A percentile compares a stretch with the other conserved stretches of the same genome.
Conservation (phyloP, 2,797 vertebrate species). For the Bryconaethiops microstoma region DNA sequence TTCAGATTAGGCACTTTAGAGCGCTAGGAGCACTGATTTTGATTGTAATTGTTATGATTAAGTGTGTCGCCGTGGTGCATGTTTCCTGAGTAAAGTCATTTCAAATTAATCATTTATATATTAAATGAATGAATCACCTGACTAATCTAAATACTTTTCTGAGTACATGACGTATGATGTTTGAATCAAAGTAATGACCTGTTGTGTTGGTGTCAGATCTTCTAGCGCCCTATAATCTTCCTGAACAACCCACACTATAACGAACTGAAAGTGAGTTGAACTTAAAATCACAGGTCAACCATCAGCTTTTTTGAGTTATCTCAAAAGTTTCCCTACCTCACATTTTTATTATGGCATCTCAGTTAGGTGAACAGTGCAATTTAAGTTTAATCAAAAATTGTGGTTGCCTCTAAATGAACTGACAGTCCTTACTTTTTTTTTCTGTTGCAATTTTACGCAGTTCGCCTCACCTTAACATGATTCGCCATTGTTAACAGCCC, state of each 20-base stretch:
- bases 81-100: conserved; percentile 3
- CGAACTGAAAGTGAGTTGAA: neutral
- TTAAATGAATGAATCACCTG: conserved; percentile 2
- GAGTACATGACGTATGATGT: neutral
- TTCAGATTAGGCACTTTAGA: neutral
- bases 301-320: neutral
- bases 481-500: no score
- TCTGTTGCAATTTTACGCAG: no score
- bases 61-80: neutral
- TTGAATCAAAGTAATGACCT: neutral
- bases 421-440: no score
- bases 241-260: no score
- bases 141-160: conserved; percentile 7
- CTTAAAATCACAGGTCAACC: neutral
- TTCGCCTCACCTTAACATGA: no score
- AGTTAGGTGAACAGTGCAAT: no score
- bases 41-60: conserved; percentile 21
- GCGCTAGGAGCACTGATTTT: neutral
- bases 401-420: no score
- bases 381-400: no score
- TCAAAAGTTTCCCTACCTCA: no score
- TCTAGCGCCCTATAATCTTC: neutral
- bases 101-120: neutral
- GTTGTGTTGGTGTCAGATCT: neutral
- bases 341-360: no score